phyloP scores from a whole-genome alignment of 1,140 invertebrate genomes.

The Polypedilum vanderplanki region DNA sequence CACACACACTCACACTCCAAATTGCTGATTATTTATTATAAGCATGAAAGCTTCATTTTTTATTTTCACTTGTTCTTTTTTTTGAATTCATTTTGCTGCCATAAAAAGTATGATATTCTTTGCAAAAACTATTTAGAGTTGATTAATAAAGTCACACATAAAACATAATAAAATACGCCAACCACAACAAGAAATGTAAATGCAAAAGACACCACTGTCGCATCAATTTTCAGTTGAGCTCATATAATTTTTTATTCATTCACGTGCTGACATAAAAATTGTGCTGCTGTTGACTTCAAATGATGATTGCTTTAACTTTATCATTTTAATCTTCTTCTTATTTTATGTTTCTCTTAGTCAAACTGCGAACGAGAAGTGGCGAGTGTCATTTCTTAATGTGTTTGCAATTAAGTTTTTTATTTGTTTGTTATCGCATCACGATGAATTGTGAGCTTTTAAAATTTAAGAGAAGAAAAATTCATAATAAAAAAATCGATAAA shows the following conservation, averaged over 20 bases:
- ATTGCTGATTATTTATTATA: background rate
- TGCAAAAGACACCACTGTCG: background rate
- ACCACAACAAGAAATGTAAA: background rate
- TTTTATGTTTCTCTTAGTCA: too few relatives aligned
- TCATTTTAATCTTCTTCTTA: background rate
- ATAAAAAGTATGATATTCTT: too few relatives aligned
- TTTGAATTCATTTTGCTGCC: too few relatives aligned
- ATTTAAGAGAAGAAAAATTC: background rate
- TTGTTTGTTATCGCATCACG: background rate
- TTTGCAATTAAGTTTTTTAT: background rate
- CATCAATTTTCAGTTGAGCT: too few relatives aligned
- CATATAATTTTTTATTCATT: background rate
- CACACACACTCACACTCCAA: too few relatives aligned
- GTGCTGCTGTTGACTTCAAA: background rate
- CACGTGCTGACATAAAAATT: conserved; percentile 17
- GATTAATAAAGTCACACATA: too few relatives aligned
- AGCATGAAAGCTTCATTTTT: background rate
- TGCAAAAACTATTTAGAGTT: too few relatives aligned
- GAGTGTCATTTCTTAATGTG: background rate
- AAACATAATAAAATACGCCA: too few relatives aligned
- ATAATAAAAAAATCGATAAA: background rate
- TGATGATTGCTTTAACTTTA: background rate
- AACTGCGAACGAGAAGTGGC: background rate
- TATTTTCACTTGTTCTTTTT: too few relatives aligned
- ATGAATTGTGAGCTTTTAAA: background rate